Conservation (phyloP, 2,113 vertebrate species). For the Actenoides lindsayi region DNA sequence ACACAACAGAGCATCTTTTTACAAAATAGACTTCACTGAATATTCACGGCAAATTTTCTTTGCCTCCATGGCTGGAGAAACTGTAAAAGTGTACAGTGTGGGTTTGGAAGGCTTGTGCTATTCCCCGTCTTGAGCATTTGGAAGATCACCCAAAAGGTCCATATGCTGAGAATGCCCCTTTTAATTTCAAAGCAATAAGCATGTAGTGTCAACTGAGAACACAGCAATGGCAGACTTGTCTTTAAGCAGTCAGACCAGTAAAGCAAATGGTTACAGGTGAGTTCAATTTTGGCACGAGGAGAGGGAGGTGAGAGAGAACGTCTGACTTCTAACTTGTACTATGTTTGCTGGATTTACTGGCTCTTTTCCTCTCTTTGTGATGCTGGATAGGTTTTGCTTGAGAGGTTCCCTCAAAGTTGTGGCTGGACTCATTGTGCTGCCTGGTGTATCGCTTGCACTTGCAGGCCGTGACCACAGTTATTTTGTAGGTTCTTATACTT, state of each 20-base stretch:
- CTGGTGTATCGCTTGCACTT: conserved; percentile 92
- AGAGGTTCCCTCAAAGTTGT: conserved; percentile 85
- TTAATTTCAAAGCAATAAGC: conserved; percentile 70
- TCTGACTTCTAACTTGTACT: conserved; percentile 83
- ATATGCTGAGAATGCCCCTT: conserved; percentile 68
- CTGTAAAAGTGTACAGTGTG: conserved; percentile 7
- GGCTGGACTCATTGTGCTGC: conserved; percentile 90
- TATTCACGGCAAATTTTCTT: conserved; percentile 38
- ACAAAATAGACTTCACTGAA: conserved; percentile 52
- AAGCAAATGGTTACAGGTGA: conserved; percentile 62
- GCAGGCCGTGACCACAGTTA: conserved; percentile 93
- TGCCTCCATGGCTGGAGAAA: conserved; percentile 18
- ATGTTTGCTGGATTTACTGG: conserved; percentile 82
- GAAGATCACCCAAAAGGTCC: conserved; percentile 62
- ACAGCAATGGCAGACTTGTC: conserved; percentile 75
- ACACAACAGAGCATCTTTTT: conserved; percentile 59
- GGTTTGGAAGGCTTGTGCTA: conserved; percentile 48
- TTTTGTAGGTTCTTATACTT: conserved; percentile 92
- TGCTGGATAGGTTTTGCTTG: conserved; percentile 84
- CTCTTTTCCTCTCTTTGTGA: conserved; percentile 86
- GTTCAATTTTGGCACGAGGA: conserved; percentile 52
- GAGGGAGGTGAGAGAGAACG: not conserved
- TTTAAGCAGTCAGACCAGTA: conserved; percentile 69
- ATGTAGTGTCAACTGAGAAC: conserved; percentile 58
- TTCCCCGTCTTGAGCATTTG: conserved; percentile 54